Evolutionary conservation across 2,797 vertebrate species (phyloP).

Genomic region (Bradypus variegatus): DNA sequence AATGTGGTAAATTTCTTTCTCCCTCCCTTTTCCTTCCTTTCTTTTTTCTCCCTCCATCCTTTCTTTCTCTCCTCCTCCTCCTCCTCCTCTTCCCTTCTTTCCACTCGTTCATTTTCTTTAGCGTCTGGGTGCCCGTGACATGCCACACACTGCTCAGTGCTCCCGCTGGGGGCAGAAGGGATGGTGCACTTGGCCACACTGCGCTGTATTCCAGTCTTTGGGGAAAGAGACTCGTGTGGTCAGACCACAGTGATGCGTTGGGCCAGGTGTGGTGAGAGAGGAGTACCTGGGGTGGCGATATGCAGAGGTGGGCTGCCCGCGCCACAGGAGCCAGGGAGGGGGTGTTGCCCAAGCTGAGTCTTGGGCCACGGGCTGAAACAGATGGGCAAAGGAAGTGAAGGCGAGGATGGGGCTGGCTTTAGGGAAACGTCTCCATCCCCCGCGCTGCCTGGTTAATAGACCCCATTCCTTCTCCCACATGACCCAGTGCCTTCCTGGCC

Average conservation of each 20-base stretch:
- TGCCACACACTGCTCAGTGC: too few relatives aligned
- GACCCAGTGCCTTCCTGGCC: neutral
- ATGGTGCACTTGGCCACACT: neutral
- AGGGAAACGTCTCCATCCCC: neutral
- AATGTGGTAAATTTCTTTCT: neutral
- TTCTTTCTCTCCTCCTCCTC: neutral
- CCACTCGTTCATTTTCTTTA: neutral
- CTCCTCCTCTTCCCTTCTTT: neutral
- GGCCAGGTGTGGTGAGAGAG: neutral
- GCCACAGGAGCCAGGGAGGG: neutral
- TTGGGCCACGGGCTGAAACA: neutral
- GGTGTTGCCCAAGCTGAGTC: neutral
- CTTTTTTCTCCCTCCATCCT: neutral
- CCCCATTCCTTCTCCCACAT: neutral
- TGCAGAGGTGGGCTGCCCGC: neutral
- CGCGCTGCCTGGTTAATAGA: neutral
- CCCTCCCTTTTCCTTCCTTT: neutral
- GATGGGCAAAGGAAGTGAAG: neutral
- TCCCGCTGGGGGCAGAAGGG: too few relatives aligned
- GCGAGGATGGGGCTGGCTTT: neutral
- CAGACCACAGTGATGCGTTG: accelerated
- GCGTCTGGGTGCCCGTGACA: neutral
- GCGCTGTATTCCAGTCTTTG: neutral
- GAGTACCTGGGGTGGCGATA: too few relatives aligned
- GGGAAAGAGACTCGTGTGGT: neutral